Evolutionary conservation across 1,140 invertebrate species (phyloP), one percentile per base, ranked within the genome.

Genomic region (Drosophila nebulosa): DNA sequence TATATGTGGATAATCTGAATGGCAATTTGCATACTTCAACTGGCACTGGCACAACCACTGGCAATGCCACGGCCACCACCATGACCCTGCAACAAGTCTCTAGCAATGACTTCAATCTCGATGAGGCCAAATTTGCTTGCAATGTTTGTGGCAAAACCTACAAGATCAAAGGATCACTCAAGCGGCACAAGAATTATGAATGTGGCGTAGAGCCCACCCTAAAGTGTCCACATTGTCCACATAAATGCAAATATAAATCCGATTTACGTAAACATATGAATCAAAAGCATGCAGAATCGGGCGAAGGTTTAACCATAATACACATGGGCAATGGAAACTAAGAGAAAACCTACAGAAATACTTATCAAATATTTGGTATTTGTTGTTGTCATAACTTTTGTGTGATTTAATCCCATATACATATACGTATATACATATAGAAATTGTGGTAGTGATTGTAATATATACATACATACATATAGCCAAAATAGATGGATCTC

Each of bases 181-280:
- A 92, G 64, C 92, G 92, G 18, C 95, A 95, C 78, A 90, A 94
- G 64, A 93, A 92, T 35, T 93, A 94, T 68, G 94, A 95, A 69
- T 95, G 94, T 64, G 94, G 94, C 0, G 93, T 94, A 57, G 91
- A 92, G 42, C 91, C 92, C 5, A 79, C 84, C 0, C 75, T 91
- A 1, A 79, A 81, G 30, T 91, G 90, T 74, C 78, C 78, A 6
- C 90, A 90, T 32, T 91, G 90, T 72, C 80, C 89, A 32, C 90
- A 91, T 69, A 91, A 91, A 69, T 90, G 90, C 74, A 91, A 91
- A 71, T 86, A 90, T 65, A 91, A 90, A 71, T 90, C 84, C 7
- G 90, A 91, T 79, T 27, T 91, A 51, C 85, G 89, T 14, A 89
- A 91, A 35, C 91, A 91, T 42, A 85, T 91, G 65, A 83, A 90